Evolutionary conservation across 2,113 vertebrate genomes (phyloP).

Genomic region (Chaetops frenatus): DNA sequence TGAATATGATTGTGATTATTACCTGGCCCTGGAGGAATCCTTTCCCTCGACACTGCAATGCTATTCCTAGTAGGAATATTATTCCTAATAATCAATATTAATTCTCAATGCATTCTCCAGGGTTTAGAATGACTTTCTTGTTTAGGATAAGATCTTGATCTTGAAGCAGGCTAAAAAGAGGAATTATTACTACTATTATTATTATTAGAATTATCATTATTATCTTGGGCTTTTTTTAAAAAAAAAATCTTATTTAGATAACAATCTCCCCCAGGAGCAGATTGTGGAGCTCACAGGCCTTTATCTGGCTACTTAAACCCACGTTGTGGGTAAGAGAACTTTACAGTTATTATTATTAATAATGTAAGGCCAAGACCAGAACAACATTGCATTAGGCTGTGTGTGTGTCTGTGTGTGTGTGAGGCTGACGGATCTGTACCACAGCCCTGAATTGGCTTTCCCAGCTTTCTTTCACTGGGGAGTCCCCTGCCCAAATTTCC

Average conservation of each 20-base stretch:
- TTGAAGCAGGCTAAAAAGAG: neutral
- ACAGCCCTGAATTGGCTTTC: neutral
- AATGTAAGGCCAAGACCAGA: neutral
- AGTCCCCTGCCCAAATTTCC: neutral
- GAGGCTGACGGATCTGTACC: accelerated
- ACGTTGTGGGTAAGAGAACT: neutral
- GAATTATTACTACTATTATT: neutral
- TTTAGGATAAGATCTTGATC: slow-evolving; percentile 30
- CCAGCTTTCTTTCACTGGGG: neutral
- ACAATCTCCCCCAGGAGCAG: slow-evolving; percentile 2
- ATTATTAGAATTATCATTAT: slow-evolving; percentile 28
- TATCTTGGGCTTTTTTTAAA: neutral
- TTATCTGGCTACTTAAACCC: neutral
- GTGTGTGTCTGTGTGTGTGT: neutral
- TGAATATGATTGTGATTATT: neutral
- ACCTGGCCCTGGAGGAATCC: neutral
- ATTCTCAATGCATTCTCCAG: slow-evolving; percentile 7
- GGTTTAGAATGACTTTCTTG: slow-evolving; percentile 23
- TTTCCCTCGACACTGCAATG: neutral
- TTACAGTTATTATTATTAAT: slow-evolving; percentile 30
- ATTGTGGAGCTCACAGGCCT: neutral
- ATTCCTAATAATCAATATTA: slow-evolving; percentile 54
- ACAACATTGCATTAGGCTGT: neutral
- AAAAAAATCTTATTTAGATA: slow-evolving; percentile 27
- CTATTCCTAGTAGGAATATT: neutral